phyloP scores from a whole-genome alignment of 2,113 vertebrate species.

The Heterotis niloticus region DNA sequence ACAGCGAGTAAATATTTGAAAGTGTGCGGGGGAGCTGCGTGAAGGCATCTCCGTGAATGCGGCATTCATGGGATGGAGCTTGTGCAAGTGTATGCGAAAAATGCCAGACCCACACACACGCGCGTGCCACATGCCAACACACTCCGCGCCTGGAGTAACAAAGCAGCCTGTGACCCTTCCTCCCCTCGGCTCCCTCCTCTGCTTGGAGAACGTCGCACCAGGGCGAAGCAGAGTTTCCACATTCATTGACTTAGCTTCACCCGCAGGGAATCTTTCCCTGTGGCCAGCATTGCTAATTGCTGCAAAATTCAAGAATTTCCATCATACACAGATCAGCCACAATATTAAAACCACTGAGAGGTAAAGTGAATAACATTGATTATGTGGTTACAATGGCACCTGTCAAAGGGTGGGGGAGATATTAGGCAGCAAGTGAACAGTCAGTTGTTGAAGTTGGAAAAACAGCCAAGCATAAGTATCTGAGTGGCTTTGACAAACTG shows the following conservation, averaged over 20 bases:
- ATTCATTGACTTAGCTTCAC: neutral
- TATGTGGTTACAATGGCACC: too few relatives aligned
- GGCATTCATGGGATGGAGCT: conserved; percentile 35
- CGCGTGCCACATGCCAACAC: conserved; percentile 45
- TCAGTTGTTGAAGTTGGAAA: too few relatives aligned
- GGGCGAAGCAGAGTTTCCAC: conserved; percentile 13
- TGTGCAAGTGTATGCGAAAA: conserved; percentile 45
- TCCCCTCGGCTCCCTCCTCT: conserved; percentile 32
- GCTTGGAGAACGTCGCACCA: neutral
- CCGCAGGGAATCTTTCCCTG: too few relatives aligned
- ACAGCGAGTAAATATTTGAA: neutral
- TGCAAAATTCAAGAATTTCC: too few relatives aligned
- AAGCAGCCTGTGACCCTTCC: conserved; percentile 48
- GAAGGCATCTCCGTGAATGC: conserved; percentile 28
- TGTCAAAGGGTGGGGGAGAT: too few relatives aligned
- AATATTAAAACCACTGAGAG: too few relatives aligned
- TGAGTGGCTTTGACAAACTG: too few relatives aligned
- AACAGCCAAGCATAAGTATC: too few relatives aligned
- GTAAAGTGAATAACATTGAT: too few relatives aligned
- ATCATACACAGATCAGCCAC: too few relatives aligned
- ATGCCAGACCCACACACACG: conserved; percentile 50
- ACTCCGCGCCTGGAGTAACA: conserved; percentile 38
- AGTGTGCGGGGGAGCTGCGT: conserved; percentile 10
- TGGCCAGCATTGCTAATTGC: too few relatives aligned
- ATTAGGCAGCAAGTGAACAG: too few relatives aligned